A percentile compares a stretch with the other conserved stretches of the same genome.
phyloP scores from a whole-genome alignment of 2,888 invertebrate species.

The Sialis fuliginosa region DNA sequence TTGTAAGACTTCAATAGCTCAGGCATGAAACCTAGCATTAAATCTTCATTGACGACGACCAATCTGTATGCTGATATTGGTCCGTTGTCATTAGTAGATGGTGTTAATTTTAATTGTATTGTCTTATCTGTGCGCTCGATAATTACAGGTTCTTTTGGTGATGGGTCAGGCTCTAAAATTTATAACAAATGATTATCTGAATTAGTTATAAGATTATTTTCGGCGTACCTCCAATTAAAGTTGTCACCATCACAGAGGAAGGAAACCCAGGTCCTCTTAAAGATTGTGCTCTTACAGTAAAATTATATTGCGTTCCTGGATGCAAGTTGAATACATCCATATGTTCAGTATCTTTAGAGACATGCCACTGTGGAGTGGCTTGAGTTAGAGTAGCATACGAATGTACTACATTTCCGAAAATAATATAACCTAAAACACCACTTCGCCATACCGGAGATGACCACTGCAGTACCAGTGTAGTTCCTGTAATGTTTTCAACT shows the following conservation, averaged over 20 bases:
- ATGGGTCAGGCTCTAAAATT: conserved; percentile 37
- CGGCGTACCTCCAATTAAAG: conserved; percentile 40
- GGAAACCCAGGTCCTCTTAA: conserved; percentile 38
- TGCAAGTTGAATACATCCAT: conserved; percentile 43
- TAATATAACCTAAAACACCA: conserved; percentile 33
- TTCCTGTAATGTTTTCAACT: conserved; percentile 40
- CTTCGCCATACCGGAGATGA: conserved; percentile 33
- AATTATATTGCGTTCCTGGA: conserved; percentile 58
- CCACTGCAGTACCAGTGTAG: conserved; percentile 41
- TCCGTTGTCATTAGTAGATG: conserved; percentile 57
- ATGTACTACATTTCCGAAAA: conserved; percentile 33
- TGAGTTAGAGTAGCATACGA: conserved; percentile 36
- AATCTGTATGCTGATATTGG: conserved; percentile 60
- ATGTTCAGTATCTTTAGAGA: conserved; percentile 36
- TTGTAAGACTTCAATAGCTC: conserved; percentile 44
- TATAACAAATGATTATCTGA: not conserved
- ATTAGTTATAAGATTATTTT: conserved; percentile 2
- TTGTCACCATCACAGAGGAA: conserved; percentile 38
- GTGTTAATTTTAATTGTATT: conserved; percentile 46
- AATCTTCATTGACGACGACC: conserved; percentile 49
- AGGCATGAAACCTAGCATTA: conserved; percentile 40
- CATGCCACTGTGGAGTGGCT: conserved; percentile 34
- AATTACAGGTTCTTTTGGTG: conserved; percentile 49
- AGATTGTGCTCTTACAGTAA: conserved; percentile 51
- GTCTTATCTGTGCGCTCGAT: conserved; percentile 38